Base-by-base conservation (phyloP, 2,113 vertebrate genomes). In the Tragelaphus scriptus region DNA sequence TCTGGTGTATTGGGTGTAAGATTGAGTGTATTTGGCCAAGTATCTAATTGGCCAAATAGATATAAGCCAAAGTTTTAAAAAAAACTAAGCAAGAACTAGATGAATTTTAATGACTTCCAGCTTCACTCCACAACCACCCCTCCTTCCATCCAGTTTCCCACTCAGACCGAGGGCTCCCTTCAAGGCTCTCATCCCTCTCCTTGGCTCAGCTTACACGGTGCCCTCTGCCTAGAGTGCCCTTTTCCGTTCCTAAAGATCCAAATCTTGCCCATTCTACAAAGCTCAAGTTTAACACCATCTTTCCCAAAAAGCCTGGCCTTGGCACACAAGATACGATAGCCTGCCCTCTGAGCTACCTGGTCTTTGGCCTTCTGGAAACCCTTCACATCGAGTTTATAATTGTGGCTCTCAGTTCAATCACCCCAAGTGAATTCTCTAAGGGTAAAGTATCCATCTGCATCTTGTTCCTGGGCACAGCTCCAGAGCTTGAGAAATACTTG, bases 161-260 rank as follows among this genome's bases (percentile, higher is more conserved):
- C 17, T 88, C 49, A 79, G 13, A 36, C 49, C 2, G 0, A 49
- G 7, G 53, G 21, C 28, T 47, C 51, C 36, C 13, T 77, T 40
- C 1, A 16, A 28, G 14, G 16, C 36, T 51, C 19, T 19, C 4
- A 2, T 15, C 68, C 44, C 2, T n/a, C 13, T 86, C 16, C 47
- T 26, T n/a, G 56, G 14, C 14, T 36, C 8, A 6, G 32, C 32
- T 47, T 36, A 1, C 14, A 30, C 0, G 6, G 5, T 9, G 21
- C 21, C 26, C 61, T 90, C n/a, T 61, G 4, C 90, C 79, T 53
- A 14, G 7, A 65, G 26, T 47, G 17, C 3, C 2, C 0, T 25
- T 47, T 25, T 23, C 68, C 14, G 23, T 30, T 14, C 36, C 25
- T 28, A 12, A 56, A 12, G 30, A 59, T 47, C 12, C 25, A 71